A percentile compares a stretch with the other conserved stretches of the same genome.
Evolutionary conservation across 2,888 invertebrate species (phyloP).

Genomic region (Eupeodes luniger): DNA sequence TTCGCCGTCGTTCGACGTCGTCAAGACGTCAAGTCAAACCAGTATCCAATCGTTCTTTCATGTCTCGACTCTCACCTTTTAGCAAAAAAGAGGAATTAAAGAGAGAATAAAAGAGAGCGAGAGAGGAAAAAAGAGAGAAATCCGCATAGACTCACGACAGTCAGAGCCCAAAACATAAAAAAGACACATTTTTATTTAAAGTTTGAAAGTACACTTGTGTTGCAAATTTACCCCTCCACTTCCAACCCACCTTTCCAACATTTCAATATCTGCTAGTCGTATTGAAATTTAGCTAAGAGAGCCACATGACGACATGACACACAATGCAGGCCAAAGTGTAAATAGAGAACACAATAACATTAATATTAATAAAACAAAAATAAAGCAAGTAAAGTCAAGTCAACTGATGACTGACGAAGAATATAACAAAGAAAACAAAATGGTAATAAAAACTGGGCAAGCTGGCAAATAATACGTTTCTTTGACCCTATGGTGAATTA

Average conservation of each 20-base stretch:
- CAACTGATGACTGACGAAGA: slow-evolving; percentile 49
- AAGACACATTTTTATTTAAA: slow-evolving; percentile 39
- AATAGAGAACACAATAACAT: slow-evolving; percentile 66
- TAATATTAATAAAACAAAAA: slow-evolving; percentile 61
- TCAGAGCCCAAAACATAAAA: slow-evolving; percentile 1
- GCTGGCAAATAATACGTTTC: slow-evolving; percentile 70
- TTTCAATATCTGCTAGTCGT: neutral
- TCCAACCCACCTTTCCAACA: neutral
- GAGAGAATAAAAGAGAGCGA: neutral
- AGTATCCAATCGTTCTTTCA: slow-evolving; percentile 51
- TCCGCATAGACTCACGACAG: neutral
- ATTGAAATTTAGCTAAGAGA: slow-evolving; percentile 37
- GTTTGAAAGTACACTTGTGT: slow-evolving; percentile 23
- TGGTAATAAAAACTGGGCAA: slow-evolving; percentile 67
- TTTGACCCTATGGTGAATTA: slow-evolving; percentile 76
- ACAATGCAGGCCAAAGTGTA: slow-evolving; percentile 73
- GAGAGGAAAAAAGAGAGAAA: slow-evolving; percentile 15
- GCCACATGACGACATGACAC: slow-evolving; percentile 33
- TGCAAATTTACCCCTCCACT: slow-evolving; percentile 8
- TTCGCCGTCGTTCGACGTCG: slow-evolving; percentile 49
- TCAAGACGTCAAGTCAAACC: slow-evolving; percentile 50
- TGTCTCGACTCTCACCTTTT: neutral
- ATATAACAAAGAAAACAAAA: slow-evolving; percentile 45
- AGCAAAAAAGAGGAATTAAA: neutral
- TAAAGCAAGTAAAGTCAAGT: slow-evolving; percentile 61